A percentile compares a stretch with the other conserved stretches of the same genome.
phyloP scores from a whole-genome alignment of 2,113 vertebrate genomes.

The Sarotherodon lohbergeri region DNA sequence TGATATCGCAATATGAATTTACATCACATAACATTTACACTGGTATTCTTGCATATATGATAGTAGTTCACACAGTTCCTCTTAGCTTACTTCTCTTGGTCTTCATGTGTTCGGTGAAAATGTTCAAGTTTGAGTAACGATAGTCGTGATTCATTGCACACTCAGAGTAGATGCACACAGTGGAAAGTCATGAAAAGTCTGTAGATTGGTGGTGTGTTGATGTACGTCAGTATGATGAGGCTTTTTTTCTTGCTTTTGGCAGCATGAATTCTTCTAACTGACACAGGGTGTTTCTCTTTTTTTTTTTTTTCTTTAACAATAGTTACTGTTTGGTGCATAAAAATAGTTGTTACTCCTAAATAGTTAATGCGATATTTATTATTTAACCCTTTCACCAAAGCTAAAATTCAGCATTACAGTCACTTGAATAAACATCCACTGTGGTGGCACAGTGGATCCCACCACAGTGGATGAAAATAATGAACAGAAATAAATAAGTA shows the following conservation, averaged over 20 bases:
- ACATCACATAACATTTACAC: neutral
- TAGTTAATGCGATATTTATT: neutral
- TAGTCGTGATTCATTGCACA: neutral
- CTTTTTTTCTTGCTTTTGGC: neutral
- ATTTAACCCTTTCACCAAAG: neutral
- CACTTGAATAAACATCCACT: neutral
- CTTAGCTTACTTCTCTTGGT: neutral
- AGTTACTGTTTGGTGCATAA: neutral
- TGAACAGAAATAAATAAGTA: neutral
- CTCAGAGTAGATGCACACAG: neutral
- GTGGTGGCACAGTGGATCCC: no score
- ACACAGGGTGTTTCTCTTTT: rapidly evolving
- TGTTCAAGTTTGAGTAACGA: neutral
- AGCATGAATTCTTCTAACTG: neutral
- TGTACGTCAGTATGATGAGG: neutral
- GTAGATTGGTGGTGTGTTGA: neutral
- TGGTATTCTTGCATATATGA: neutral
- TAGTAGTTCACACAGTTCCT: neutral
- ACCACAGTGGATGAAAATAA: neutral
- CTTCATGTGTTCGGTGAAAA: neutral
- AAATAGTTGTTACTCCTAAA: neutral
- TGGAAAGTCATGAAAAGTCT: neutral
- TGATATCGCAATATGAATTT: neutral
- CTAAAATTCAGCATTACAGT: neutral
- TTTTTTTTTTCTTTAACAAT: neutral